Base-by-base conservation (phyloP, 2,113 vertebrate species). In the Osmerus mordax region DNA sequence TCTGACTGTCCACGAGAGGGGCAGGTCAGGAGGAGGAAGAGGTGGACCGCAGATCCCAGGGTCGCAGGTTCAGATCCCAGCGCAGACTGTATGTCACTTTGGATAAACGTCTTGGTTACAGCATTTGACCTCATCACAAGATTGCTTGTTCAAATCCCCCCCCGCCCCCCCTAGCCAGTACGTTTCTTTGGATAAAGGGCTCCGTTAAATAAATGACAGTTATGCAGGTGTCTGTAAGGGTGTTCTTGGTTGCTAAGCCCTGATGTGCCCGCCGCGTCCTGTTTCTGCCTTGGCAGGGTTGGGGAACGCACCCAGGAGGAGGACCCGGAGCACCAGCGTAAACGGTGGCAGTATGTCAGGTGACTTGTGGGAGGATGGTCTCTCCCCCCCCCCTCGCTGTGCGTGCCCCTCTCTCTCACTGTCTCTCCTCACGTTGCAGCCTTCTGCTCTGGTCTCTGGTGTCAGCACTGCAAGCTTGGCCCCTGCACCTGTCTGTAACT, bases 311-410 rank as follows among this genome's bases (percentile, higher is more conserved):
- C 16, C 41, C 41, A 2, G 41, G 41, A 47, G 9, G 41, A 47
- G 41, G 41, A 47, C 8, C 41, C 2, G 9, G 8, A 7, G 41
- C 41, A 12, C 8, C 41, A 2, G 41, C 86, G 87, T 83, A 90
- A 83, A 76, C 83, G 75, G 80, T 92, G 93, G 92, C 90, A 87
- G 76, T 95, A 95, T 81, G 90, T 92, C 93, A 95, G 94, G 94
- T 95, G 94, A 95, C 78, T 67, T 61, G 68, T 61, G 32, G 7
- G 32, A 36, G 32, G 32, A 36, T 7, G 32, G 3, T 4, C 53
- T 1, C 53, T 0, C 7, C 18, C 54, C 47, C 25, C 14, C 16
- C 59, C 16, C n/a, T 66, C 54, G 23, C 51, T 56, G 63, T 79
- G 70, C 54, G 29, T 29, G 62, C 25, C 23, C 28, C 23, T 18